Evolutionary conservation across 2,797 vertebrate genomes (phyloP), one percentile per base, ranked within the genome.

Genomic region (Perodicticus potto): DNA sequence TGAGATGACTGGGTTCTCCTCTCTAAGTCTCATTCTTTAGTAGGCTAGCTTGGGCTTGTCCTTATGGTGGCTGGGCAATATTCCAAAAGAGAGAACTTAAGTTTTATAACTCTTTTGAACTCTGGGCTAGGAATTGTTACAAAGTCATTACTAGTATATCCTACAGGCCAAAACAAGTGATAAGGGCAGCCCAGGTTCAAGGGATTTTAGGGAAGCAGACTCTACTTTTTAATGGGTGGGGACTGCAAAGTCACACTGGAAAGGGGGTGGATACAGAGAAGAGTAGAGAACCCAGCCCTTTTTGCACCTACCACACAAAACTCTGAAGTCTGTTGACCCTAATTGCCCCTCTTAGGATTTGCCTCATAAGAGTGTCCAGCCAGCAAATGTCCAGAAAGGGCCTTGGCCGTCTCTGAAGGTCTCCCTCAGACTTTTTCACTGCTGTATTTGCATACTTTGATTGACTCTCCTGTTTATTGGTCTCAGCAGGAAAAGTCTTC

Each of bases 371-470:
- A 69, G 49, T 61, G 6, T 37, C 82, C 34, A 57, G 45, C n/a
- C 23, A 37, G 93, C 16, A 74, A 37, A 57, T 23, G 76, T 27
- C 37, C 45, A 25, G 77, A 43, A 92, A 73, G 72, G 76, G 40
- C 57, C 43, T 16, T 29, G 88, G 34, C n/a, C 73, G 17, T 19
- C 73, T 67, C 67, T 5, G 25, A 82, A 74, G 67, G 7, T 57
- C 43, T 76, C 27, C 17, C 29, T 0, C 59, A 32, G 3, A n/a
- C 55, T 43, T 55, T 29, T 16, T 27, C 73, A 77, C 12, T 6
- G 81, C 80, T 40, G 23, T 32, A 97, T 97, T 95, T 97, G 81
- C 92, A 89, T 85, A 93, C 72, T 96, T 92, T 86, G 86, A 95
- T 96, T 93, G 93, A 74, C 65, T 3, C 0, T 2, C 86, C 69